Evolutionary conservation across 2,888 invertebrate genomes (phyloP), one percentile per base, ranked within the genome.

Genomic region (Amphipyra tragopoginis): DNA sequence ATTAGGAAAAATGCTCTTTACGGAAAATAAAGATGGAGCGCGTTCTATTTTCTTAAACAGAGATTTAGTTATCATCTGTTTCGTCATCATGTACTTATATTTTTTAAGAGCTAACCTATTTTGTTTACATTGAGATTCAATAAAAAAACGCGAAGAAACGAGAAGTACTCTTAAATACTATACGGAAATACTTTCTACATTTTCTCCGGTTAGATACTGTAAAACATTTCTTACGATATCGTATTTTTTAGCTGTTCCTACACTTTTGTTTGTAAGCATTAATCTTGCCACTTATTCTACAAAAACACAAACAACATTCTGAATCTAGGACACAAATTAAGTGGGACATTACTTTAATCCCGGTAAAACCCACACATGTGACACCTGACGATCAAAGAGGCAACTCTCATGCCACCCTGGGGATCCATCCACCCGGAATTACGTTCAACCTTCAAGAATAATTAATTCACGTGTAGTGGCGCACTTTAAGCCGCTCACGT

Each of bases 371-470:
- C 49, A 54, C 56, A 47, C 38, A 39, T 48, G 50, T 60, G 21
- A 49, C 50, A 68, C 56, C 59, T 67, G 58, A 70, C 56, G 77
- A 80, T 76, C 77, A 78, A 81, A 80, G 72, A 65, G 43, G 9
- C 38, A 47, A 14, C 54, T 48, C 66, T 48, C 50, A 65, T 55
- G 53, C 45, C 50, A 54, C 79, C 65, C 66, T 43, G 47, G 71
- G 74, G 77, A 67, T 26, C 54, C 72, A 75, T 75, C 71, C 65
- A 52, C 49, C 53, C 70, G 72, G 66, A 79, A 81, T 76, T 75
- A 75, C 64, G 60, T 57, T 72, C 54, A 59, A 39, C 60, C 75
- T 69, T 64, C 62, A 57, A 69, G 65, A 65, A 75, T 77, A 79
- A 82, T 81, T 74, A 75, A 78, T 73, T 72, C 54, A 70, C 40